A percentile compares a stretch with the other conserved stretches of the same genome.
Evolutionary conservation across 1,140 invertebrate species (phyloP).

Genomic region (Ganaspis sp.): DNA sequence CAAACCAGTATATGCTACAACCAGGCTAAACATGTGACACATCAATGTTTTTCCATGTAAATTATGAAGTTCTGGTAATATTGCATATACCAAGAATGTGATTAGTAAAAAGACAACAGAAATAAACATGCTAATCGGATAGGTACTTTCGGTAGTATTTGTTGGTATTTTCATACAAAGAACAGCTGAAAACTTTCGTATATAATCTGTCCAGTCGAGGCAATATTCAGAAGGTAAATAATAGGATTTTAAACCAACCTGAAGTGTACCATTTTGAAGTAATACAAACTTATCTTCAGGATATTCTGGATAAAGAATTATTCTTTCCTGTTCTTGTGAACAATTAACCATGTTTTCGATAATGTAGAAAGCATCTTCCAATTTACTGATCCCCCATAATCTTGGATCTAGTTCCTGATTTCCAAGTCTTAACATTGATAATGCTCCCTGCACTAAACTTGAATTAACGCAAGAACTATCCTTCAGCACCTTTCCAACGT

Average conservation of each 20-base stretch:
- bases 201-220: slow-evolving; percentile 37
- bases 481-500: slow-evolving; percentile 41
- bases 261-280: slow-evolving; percentile 38
- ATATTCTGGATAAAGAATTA: slow-evolving; percentile 43
- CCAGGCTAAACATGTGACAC: slow-evolving; percentile 79
- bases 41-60: slow-evolving; percentile 82
- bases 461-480: slow-evolving; percentile 33
- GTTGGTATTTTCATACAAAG: slow-evolving; percentile 30
- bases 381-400: slow-evolving; percentile 13
- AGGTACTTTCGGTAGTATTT: slow-evolving; percentile 19
- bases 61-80: slow-evolving; percentile 81
- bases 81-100: slow-evolving; percentile 82
- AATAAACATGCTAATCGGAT: slow-evolving; percentile 76
- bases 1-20: slow-evolving; percentile 78
- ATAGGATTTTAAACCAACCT: slow-evolving; percentile 3
- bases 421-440: slow-evolving; percentile 27
- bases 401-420: slow-evolving; percentile 38
- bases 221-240: slow-evolving; percentile 42
- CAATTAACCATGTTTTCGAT: slow-evolving; percentile 42
- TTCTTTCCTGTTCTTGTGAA: slow-evolving; percentile 12
- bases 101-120: slow-evolving; percentile 81
- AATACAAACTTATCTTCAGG: slow-evolving; percentile 45
- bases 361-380: slow-evolving; percentile 39
- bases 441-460: slow-evolving; percentile 8
- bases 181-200: slow-evolving; percentile 27